A percentile compares a stretch with the other conserved stretches of the same genome.
These are phyloP conservation scores for Stegastes partitus DNA, from an alignment of 2,113 vertebrate species.

Conservation along the genomic window DNA sequence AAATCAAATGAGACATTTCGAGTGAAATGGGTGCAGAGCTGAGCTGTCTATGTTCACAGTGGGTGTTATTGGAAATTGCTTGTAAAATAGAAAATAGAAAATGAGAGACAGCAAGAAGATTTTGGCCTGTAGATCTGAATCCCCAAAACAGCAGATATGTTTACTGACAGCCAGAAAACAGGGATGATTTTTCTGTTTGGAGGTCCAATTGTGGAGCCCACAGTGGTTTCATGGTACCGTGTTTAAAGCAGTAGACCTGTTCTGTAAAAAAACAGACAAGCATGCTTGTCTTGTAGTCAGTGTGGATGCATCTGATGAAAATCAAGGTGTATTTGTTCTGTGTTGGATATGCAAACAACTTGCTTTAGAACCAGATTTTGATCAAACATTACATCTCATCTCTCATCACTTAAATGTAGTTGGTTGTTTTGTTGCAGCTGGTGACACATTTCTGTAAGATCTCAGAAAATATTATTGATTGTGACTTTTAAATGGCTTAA, in stretches of 20 bases:
- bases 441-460: not conserved
- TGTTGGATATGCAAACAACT: conserved; percentile 1
- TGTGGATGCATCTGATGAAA: not conserved
- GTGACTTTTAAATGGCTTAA: not conserved
- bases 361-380: not conserved
- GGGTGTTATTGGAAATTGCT: conserved; percentile 25
- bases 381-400: not conserved
- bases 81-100: conserved; percentile 41
- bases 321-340: not conserved
- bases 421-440: not conserved
- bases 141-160: not conserved
- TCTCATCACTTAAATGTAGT: not conserved
- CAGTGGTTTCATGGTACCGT: not conserved
- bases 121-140: conserved; percentile 1
- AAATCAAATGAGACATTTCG: conserved; percentile 46
- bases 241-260: not conserved
- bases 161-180: conserved; percentile 14
- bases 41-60: conserved; percentile 34
- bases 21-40: conserved; percentile 19
- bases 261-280: not conserved
- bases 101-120: not conserved
- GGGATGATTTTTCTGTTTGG: not conserved
- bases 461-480: not conserved
- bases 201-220: conserved; percentile 1
- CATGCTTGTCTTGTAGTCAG: not conserved